Evolutionary conservation across 2,797 vertebrate genomes (phyloP).

Genomic region (Pseudocheirus occidentalis): DNA sequence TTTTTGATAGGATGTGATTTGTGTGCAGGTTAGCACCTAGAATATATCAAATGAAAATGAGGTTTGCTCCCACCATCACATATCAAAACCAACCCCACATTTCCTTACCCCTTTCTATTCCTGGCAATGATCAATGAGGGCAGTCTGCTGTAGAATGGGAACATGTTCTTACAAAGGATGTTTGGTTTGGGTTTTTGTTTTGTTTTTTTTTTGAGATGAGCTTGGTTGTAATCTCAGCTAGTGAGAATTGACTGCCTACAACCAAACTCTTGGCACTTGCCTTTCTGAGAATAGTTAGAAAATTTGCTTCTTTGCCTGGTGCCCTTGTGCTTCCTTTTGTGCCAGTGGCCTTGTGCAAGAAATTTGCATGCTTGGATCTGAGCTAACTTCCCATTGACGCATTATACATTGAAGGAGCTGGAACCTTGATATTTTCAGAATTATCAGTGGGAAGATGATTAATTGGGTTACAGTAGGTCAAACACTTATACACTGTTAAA

Average conservation of each 20-base stretch:
- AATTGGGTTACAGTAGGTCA: neutral
- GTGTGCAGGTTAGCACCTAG: neutral
- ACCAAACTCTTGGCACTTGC: neutral
- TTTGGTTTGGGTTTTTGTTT: no score
- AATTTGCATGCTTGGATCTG: neutral
- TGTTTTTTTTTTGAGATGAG: neutral
- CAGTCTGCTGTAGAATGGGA: neutral
- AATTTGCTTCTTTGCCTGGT: neutral
- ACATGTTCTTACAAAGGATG: neutral
- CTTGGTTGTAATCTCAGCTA: neutral
- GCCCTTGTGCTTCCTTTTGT: constrained; percentile 20
- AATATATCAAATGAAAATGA: neutral
- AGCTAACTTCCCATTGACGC: neutral
- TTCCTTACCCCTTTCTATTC: neutral
- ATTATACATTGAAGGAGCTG: neutral
- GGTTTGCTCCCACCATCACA: neutral
- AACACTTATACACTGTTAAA: neutral
- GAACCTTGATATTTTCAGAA: neutral
- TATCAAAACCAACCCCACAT: neutral
- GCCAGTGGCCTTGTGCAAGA: neutral
- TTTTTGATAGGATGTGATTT: neutral
- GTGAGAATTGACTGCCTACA: neutral
- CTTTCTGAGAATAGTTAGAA: constrained; percentile 20
- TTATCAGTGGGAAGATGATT: neutral
- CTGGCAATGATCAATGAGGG: neutral